Base-by-base conservation (phyloP, 2,888 invertebrate genomes). In the Tenthredo amoena region DNA sequence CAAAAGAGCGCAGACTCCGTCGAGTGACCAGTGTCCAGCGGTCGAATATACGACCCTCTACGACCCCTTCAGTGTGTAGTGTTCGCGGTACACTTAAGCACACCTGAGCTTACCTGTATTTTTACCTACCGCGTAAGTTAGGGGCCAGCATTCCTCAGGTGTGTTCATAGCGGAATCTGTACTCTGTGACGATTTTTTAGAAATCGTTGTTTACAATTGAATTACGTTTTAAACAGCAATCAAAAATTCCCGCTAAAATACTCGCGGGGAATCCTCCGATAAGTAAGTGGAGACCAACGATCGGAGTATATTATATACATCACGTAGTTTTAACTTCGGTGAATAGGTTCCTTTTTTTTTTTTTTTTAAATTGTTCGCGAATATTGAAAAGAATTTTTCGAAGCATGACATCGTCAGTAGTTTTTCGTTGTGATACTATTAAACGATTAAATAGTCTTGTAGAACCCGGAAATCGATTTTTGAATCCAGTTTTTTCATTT, bases 231-330 rank as follows among this genome's bases (percentile, higher is more conserved):
- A 26, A 62, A 62, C 26, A 21, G 26, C 1, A 10, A 26, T 34
- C 58, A n/a, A 82, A 81, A 65, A 82, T 82, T 82, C 21, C 82
- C 82, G 82, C 82, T n/a, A 82, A 82, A 82, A 65, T 82, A 15
- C 10, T 31, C 21, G 65, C 26, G 10, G 62, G 26, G 1, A 62
- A 62, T 58, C 21, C 62, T 26, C 21, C 34, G 43, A 65, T 34
- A 43, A 65, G 82, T 82, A 62, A 82, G 82, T 82, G 26, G 0
- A 37, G 31, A 34, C 18, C 71, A 62, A 62, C 18, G 55, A n/a
- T 55, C 55, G 7, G n/a, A 55, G 6, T 50, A 50, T 50, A 50
- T 50, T n/a, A 50, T 18, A 50, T 50, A 18, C 18, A 50, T 18
- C n/a, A n/a, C n/a, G 55, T 55, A 7, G 18, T n/a, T n/a, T 55